Base-by-base conservation (phyloP, 2,888 invertebrate genomes). In the Plebejus argus region DNA sequence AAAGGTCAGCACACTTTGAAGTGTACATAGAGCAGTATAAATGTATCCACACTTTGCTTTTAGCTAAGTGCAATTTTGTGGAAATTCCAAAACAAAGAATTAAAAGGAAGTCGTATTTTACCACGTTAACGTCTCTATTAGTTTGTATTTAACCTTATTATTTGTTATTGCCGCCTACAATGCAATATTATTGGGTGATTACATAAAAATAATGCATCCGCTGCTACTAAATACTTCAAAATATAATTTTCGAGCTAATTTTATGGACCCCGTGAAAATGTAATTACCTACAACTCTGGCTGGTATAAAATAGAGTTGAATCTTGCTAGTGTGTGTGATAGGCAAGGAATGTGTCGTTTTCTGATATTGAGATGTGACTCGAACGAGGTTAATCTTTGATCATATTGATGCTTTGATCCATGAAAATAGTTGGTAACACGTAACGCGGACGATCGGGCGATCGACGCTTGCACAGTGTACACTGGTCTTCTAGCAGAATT, bases 381-480 rank as follows among this genome's bases (percentile, higher is more conserved):
- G 66, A 28, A 66, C 28, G 66, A 66, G 66, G 66, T 66, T 66
- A 28, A 66, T 66, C 66, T 66, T 66, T 66, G 66, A 66, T 66
- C 66, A 66, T 28, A 66, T 66, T 28, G 28, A 39, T 39, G 71
- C 39, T 71, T 71, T 71, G 39, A 39, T 71, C 35, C 71, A 39
- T 71, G 10, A 71, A 70, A 71, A 71, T 71, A 70, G 18, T 33
- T 70, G 70, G 66, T 20, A 2, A 70, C 70, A 70, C 33, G 33
- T 49, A 49, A 49, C 53, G 18, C 53, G 18, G 53, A 53, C 53
- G 53, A 53, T 18, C 53, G 53, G 53, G 1, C 53, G 53, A 53
- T 53, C 53, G 18, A 53, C 53, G 39, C 39, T 8, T 8, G 45
- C 45, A 45, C n/a, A n/a, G n/a, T n/a, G n/a, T 28, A 28, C 3